Conservation (phyloP, 2,888 invertebrate genomes). For the Podabrus alpinus region DNA sequence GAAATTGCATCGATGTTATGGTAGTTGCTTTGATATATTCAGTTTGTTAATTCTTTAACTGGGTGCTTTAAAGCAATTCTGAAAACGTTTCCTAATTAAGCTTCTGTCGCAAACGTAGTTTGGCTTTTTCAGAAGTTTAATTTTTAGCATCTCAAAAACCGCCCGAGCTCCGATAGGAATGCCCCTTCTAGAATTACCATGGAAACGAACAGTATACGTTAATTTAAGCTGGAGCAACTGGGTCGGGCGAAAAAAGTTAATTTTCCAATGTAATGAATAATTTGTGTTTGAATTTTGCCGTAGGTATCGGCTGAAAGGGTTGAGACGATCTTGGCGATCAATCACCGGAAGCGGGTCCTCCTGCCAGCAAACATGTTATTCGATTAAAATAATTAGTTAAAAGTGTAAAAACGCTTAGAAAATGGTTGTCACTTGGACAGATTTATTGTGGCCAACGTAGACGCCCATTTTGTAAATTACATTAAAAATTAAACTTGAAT, state of each 20-base stretch:
- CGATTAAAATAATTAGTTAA: slow-evolving; percentile 49
- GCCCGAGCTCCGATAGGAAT: slow-evolving; percentile 40
- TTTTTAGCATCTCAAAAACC: slow-evolving; percentile 53
- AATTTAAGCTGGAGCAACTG: slow-evolving; percentile 43
- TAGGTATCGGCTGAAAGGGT: slow-evolving; percentile 46
- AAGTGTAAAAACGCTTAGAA: slow-evolving; percentile 35
- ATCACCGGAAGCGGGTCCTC: slow-evolving; percentile 36
- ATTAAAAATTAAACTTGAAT: slow-evolving; percentile 50
- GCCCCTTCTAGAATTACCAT: slow-evolving; percentile 44
- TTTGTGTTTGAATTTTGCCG: slow-evolving; percentile 46
- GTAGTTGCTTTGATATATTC: slow-evolving; percentile 25
- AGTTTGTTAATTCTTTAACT: slow-evolving; percentile 49
- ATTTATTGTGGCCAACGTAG: slow-evolving; percentile 38
- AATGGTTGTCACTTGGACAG: slow-evolving; percentile 32
- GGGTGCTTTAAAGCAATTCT: slow-evolving; percentile 54
- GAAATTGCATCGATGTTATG: slow-evolving; percentile 12
- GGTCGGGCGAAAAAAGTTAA: slow-evolving; percentile 49
- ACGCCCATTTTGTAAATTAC: slow-evolving; percentile 51
- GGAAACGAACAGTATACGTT: slow-evolving; percentile 40
- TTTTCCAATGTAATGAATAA: slow-evolving; percentile 54
- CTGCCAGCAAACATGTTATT: slow-evolving; percentile 40
- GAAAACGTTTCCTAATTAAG: slow-evolving; percentile 59
- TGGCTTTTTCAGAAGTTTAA: slow-evolving; percentile 56
- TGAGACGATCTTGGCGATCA: slow-evolving; percentile 37
- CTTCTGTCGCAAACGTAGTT: slow-evolving; percentile 58